Evolutionary conservation across 2,888 invertebrate species (phyloP), one percentile per base, ranked within the genome.

Genomic region (Corbicula japonica): DNA sequence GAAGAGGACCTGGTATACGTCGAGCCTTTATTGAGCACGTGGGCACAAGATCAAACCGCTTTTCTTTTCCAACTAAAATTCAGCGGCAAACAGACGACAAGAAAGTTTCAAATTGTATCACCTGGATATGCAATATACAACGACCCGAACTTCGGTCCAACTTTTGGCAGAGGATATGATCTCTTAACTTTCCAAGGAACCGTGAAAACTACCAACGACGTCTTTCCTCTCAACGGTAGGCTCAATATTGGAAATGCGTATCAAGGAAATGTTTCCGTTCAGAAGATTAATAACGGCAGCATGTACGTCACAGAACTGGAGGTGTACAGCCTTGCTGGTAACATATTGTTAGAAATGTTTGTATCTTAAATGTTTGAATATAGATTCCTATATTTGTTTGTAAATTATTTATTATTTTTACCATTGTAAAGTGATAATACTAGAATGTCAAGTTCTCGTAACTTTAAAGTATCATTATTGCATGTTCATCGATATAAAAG

Each of bases 261-360:
- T 21, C 60, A 74, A 15, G 79, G 79, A n/a, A n/a, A n/a, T 23
- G 32, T 63, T 18, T 28, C 52, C 21, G 23, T 32, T 15, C 34
- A 56, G 21, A 54, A 70, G 44, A 61, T 79, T 6, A 79, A 60
- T 46, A 74, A 70, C 26, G 75, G 75, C 23, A 60, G 48, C 18
- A 65, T 70, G 70, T 34, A 50, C 28, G 79, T 79, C n/a, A 56
- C 66, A 15, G 79, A 79, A 32, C 52, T 79, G 18, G 79, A 79
- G 41, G 79, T 79, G 8, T 79, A 79, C 61, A 32, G 34, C 48
- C 70, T 79, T 12, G 44, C 46, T 54, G 79, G 79, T 79, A 70
- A n/a, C n/a, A n/a, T n/a, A n/a, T n/a, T n/a, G n/a, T n/a, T n/a
- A n/a, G n/a, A 58, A 6, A 30, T 35, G 10, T 10, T 41, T 41